Percentiles rank a stretch among this genome's conserved stretches.
Conservation (phyloP, 2,888 invertebrate genomes). For the Pristionchus mayeri region DNA sequence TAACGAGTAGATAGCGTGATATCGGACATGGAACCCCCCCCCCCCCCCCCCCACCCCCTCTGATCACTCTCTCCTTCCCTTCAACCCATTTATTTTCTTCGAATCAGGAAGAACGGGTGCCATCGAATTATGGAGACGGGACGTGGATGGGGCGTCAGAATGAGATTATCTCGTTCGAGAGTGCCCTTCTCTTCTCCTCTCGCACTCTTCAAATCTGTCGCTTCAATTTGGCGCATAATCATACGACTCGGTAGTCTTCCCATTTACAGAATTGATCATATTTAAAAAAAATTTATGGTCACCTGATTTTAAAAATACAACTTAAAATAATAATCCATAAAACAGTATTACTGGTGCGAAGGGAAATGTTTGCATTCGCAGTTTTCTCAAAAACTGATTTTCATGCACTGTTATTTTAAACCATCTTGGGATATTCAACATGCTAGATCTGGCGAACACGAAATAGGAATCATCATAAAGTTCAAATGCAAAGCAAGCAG, state of each 20-base stretch:
- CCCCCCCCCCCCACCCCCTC: background rate
- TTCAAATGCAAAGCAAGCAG: too few species aligned
- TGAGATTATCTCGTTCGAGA: slow-evolving; percentile 24
- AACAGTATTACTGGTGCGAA: too few species aligned
- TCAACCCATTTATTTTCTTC: background rate
- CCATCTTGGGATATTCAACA: too few species aligned
- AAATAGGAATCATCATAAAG: too few species aligned
- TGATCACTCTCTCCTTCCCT: too few species aligned
- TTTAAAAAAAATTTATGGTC: background rate
- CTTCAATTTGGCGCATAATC: background rate
- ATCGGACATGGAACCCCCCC: background rate
- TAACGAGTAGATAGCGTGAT: too few species aligned
- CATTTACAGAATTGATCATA: background rate
- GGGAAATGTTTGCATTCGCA: too few species aligned
- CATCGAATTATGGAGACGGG: slow-evolving; percentile 23
- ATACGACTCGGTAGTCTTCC: background rate
- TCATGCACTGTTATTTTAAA: too few species aligned
- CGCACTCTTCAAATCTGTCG: slow-evolving; percentile 16
- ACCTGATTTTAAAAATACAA: too few species aligned
- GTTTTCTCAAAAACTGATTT: too few species aligned
- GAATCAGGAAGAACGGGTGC: slow-evolving; percentile 16
- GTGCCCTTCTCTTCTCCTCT: background rate
- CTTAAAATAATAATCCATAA: too few species aligned
- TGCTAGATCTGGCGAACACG: too few species aligned
- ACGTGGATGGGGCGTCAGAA: slow-evolving; percentile 7